Conservation (phyloP, 1,140 invertebrate species). For the Cyphomyrmex costatus region DNA sequence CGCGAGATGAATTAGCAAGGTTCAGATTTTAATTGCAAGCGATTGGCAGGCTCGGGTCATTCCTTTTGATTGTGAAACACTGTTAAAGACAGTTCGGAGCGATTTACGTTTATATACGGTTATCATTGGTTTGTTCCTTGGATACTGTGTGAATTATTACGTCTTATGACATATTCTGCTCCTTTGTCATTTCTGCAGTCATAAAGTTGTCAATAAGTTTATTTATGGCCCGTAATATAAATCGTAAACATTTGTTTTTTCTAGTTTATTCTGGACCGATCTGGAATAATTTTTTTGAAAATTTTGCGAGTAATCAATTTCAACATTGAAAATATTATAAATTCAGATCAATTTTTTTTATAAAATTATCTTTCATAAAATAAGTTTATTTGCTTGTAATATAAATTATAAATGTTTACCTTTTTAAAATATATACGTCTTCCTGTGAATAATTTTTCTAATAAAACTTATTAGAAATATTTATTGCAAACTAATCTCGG, state of each 20-base stretch:
- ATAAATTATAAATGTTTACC: not conserved
- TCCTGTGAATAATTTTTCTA: not conserved
- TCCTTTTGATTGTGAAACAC: slow-evolving; percentile 2
- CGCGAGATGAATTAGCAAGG: slow-evolving; percentile 17
- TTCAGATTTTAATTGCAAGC: slow-evolving; percentile 38
- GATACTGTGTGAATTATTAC: slow-evolving; percentile 25
- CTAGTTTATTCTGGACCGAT: no score
- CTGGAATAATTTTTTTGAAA: not conserved
- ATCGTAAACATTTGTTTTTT: not conserved
- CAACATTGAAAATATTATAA: not conserved
- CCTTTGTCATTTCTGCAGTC: not conserved
- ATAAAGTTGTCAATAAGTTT: not conserved
- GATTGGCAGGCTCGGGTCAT: not conserved
- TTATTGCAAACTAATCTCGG: not conserved
- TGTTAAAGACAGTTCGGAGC: not conserved
- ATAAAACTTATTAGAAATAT: not conserved
- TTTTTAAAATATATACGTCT: not conserved
- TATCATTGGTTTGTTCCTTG: not conserved
- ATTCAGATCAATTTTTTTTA: not conserved
- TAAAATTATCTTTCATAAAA: no score
- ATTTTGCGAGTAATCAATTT: not conserved
- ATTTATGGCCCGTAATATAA: not conserved
- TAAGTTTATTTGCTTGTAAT: no score
- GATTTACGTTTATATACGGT: not conserved
- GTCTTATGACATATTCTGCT: not conserved